Evolutionary conservation across 2,888 invertebrate genomes (phyloP).

Genomic region (Dichetophora obliterata): DNA sequence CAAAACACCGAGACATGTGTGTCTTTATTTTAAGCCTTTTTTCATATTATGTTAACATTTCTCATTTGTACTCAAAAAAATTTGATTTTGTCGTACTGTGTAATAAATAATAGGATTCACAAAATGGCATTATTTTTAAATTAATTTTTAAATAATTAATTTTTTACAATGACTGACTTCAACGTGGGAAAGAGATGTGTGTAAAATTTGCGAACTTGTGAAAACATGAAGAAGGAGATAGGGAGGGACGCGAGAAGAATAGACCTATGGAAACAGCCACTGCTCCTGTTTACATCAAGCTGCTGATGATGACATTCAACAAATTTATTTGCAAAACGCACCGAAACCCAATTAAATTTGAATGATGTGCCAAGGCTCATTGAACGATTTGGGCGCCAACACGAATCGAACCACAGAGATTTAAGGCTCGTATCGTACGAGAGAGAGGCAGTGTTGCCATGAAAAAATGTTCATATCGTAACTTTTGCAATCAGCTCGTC

Average conservation of each 20-base stretch:
- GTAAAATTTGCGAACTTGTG: not conserved
- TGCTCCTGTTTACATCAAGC: not conserved
- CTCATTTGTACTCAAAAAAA: too few species aligned
- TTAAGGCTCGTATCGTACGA: not conserved
- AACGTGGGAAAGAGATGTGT: not conserved
- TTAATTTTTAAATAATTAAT: not conserved
- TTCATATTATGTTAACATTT: too few species aligned
- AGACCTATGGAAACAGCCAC: not conserved
- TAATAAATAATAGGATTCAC: not conserved
- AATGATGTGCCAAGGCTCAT: not conserved
- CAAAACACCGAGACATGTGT: too few species aligned
- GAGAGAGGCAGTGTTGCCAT: slow-evolving; percentile 22
- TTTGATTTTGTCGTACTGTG: too few species aligned
- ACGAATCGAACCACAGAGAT: slow-evolving; percentile 1
- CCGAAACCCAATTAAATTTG: slow-evolving; percentile 4
- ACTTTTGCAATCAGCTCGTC: too few species aligned
- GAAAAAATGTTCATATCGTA: too few species aligned
- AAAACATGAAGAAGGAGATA: not conserved
- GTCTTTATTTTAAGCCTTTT: too few species aligned
- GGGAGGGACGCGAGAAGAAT: not conserved
- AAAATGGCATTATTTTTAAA: not conserved
- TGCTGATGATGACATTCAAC: not conserved
- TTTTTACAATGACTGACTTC: not conserved
- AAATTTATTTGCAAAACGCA: not conserved
- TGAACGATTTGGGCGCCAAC: not conserved